phyloP scores from a whole-genome alignment of 2,888 invertebrate genomes.

The Vanessa cardui region DNA sequence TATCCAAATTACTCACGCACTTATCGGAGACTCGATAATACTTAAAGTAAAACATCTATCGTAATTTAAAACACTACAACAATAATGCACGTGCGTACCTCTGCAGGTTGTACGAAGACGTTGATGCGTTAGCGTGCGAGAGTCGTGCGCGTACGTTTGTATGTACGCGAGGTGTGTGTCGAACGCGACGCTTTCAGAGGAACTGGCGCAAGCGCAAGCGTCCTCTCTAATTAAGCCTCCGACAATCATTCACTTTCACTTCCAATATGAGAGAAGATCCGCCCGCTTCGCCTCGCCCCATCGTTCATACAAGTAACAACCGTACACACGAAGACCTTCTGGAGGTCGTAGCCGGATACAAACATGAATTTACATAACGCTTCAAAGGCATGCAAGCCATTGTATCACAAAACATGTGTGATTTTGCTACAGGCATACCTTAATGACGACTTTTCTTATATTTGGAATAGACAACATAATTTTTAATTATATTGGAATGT shows the following conservation, averaged over 20 bases:
- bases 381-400: slow-evolving; percentile 27
- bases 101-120: slow-evolving; percentile 51
- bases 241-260: slow-evolving; percentile 83
- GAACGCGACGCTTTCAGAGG: slow-evolving; percentile 70
- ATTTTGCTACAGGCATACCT: neutral
- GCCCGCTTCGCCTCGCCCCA: slow-evolving; percentile 66
- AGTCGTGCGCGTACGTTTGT: slow-evolving; percentile 45
- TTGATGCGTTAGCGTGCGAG: slow-evolving; percentile 40
- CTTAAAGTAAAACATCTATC: slow-evolving; percentile 5
- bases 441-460: neutral
- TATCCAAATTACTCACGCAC: slow-evolving; percentile 12
- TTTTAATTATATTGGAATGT: too few relatives aligned
- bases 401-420: slow-evolving; percentile 25
- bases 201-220: slow-evolving; percentile 75
- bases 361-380: slow-evolving; percentile 52
- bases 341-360: slow-evolving; percentile 77
- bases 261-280: slow-evolving; percentile 77
- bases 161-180: slow-evolving; percentile 56
- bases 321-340: slow-evolving; percentile 67
- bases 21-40: neutral
- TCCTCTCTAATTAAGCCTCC: slow-evolving; percentile 82
- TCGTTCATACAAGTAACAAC: slow-evolving; percentile 55
- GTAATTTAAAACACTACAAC: slow-evolving; percentile 22
- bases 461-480: too few relatives aligned
- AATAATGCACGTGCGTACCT: slow-evolving; percentile 67